These are phyloP conservation scores for Zygaena filipendulae DNA, from an alignment of 2,888 invertebrate genomes.

Conservation along the genomic window DNA sequence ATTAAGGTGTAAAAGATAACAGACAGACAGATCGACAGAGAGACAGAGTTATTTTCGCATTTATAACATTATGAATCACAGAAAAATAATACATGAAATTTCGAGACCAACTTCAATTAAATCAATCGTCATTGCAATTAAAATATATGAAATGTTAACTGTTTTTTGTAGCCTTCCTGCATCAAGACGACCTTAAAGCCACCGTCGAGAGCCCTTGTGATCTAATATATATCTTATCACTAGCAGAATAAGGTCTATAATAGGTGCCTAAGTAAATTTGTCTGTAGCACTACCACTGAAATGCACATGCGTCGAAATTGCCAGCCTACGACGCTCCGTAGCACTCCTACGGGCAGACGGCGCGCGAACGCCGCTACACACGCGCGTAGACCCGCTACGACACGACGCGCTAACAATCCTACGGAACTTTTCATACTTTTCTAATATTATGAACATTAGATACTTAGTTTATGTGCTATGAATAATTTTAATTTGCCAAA, in stretches of 20 bases:
- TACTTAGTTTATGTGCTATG: slow-evolving; percentile 24
- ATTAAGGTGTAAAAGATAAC: too few species aligned
- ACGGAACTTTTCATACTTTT: slow-evolving; percentile 62
- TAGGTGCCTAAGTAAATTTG: slow-evolving; percentile 17
- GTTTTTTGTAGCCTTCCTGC: too few species aligned
- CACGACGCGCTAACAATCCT: slow-evolving; percentile 21
- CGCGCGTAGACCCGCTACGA: slow-evolving; percentile 47
- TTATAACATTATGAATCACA: too few species aligned
- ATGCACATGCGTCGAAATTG: slow-evolving; percentile 55
- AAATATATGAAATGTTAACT: slow-evolving; percentile 45
- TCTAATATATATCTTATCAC: slow-evolving; percentile 19
- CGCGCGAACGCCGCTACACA: slow-evolving; percentile 42
- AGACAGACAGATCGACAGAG: too few species aligned
- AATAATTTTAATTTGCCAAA: slow-evolving; percentile 21
- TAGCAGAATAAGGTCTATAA: slow-evolving; percentile 18
- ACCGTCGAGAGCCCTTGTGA: too few species aligned
- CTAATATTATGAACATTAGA: slow-evolving; percentile 27
- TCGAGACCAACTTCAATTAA: too few species aligned
- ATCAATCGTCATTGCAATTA: slow-evolving; percentile 23
- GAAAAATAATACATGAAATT: too few species aligned
- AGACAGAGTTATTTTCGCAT: too few species aligned
- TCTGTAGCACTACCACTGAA: slow-evolving; percentile 23
- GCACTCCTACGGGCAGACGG: slow-evolving; percentile 47
- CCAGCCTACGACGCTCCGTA: slow-evolving; percentile 40
- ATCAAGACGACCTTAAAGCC: too few species aligned